Conservation (phyloP, 2,888 invertebrate genomes). For the Philaethria dido region DNA sequence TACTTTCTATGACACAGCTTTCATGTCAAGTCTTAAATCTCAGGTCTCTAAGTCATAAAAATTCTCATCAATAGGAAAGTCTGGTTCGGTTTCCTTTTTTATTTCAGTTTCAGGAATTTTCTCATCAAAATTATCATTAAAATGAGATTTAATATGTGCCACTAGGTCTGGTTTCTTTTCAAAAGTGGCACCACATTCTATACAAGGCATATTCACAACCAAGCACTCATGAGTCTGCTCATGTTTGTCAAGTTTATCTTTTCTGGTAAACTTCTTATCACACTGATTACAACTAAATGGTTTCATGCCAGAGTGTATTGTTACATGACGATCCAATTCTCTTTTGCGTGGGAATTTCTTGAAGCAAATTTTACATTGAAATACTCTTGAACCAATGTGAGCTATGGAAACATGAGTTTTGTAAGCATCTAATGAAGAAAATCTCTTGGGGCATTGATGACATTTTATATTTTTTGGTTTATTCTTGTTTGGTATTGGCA, state of each 20-base stretch:
- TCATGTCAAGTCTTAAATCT: slow-evolving; percentile 49
- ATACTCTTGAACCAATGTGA: slow-evolving; percentile 82
- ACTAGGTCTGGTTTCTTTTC: slow-evolving; percentile 83
- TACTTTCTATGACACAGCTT: slow-evolving; percentile 31
- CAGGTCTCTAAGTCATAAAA: slow-evolving; percentile 76
- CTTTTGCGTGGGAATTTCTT: slow-evolving; percentile 88
- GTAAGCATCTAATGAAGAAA: slow-evolving; percentile 78
- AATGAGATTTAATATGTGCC: slow-evolving; percentile 85
- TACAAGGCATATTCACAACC: slow-evolving; percentile 85
- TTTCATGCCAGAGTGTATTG: slow-evolving; percentile 87
- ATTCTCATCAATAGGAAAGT: slow-evolving; percentile 67
- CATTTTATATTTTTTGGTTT: slow-evolving; percentile 80
- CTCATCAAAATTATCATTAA: slow-evolving; percentile 76
- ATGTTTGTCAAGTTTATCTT: slow-evolving; percentile 88
- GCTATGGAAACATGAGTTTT: slow-evolving; percentile 81
- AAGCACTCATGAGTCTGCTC: slow-evolving; percentile 86
- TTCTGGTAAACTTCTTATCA: slow-evolving; percentile 86
- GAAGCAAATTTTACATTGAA: slow-evolving; percentile 86
- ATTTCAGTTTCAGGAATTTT: slow-evolving; percentile 65
- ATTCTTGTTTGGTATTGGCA: slow-evolving; percentile 62
- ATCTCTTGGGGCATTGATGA: slow-evolving; percentile 79
- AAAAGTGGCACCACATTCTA: slow-evolving; percentile 85
- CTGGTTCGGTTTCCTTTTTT: slow-evolving; percentile 70
- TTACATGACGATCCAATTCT: slow-evolving; percentile 87
- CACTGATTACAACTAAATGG: slow-evolving; percentile 87